Base-by-base conservation (phyloP, 1,140 invertebrate species). In the Penaeus vannamei region DNA sequence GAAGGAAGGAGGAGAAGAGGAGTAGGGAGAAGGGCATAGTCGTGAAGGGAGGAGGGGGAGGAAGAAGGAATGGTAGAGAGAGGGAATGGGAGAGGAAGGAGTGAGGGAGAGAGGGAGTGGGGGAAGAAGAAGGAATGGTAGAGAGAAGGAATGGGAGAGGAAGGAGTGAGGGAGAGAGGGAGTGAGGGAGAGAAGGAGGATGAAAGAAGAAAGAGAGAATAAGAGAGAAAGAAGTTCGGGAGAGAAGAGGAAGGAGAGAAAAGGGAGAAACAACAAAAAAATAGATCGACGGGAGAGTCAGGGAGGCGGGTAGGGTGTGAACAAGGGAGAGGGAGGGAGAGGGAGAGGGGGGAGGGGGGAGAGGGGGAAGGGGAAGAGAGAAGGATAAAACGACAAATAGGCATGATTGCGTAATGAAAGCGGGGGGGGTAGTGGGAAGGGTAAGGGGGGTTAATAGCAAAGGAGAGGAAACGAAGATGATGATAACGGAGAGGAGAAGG, bases 381-480 rank as follows among this genome's bases (percentile, higher is more conserved):
- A n/a, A 64, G 62, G 62, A 64, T 19, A 64, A 64, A 64, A n/a
- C 17, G 62, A n/a, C 17, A 64, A n/a, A 64, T 19, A n/a, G n/a
- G n/a, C 17, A 64, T 19, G 62, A 64, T 19, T 17, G n/a, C 17
- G 62, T 19, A 64, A n/a, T 17, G n/a, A n/a, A 64, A 64, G n/a
- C 17, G n/a, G n/a, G 62, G 62, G 62, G 62, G n/a, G n/a, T 19
- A 64, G n/a, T 19, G 62, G n/a, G n/a, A 19, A n/a, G n/a, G n/a
- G n/a, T 19, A n/a, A 64, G n/a, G n/a, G n/a, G 62, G n/a, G n/a
- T 17, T 19, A 64, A 64, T 19, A 64, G n/a, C 17, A 64, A 64
- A n/a, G n/a, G 62, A 64, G n/a, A 64, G 62, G n/a, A 64, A n/a
- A 64, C 17, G 62, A 64, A 64, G 62, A 64, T 64, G 62, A 64